Evolutionary conservation across 2,888 invertebrate species (phyloP), one percentile per base, ranked within the genome.

Genomic region (Galeruca laticollis): DNA sequence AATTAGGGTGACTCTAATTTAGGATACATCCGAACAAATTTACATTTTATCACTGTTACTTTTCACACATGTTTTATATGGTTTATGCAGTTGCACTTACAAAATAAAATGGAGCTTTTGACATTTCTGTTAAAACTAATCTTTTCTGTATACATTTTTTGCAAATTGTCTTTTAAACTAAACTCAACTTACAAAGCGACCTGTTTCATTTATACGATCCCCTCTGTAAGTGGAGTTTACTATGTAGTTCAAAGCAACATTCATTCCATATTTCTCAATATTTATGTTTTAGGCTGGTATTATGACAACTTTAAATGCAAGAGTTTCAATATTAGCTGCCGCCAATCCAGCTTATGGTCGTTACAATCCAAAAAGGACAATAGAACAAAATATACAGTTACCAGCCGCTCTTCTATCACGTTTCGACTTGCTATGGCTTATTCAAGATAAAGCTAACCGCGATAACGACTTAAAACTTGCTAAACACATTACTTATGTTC

Each of bases 261-360:
- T n/a, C n/a, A n/a, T n/a, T n/a, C n/a, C n/a, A n/a, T n/a, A n/a
- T n/a, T n/a, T n/a, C n/a, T n/a, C n/a, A n/a, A n/a, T n/a, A n/a
- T 73, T 51, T 43, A 47, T 73, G 33, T 83, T 81, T 9, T 83
- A 93, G 93, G 99, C 98, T 37, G 99, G 99, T 70, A 99, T 99
- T 80, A 96, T 99, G 95, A 98, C 99, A 0, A 95, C 96, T 63
- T 87, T 99, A 74, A 99, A 99, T 87, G 99, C 99, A 0, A 90
- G 99, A 74, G 98, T 97, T 64, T 95, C 99, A 0, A 99, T 99
- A 82, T 88, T 99, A 75, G 99, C 99, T 21, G 99, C 99, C 3
- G 99, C 99, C 1, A 99, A 99, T 90, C 99, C 99, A 1, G 98
- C 98, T 1, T 99, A 94, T 85, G 99, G 99, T 8, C 92, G 98